Evolutionary conservation across 2,888 invertebrate genomes (phyloP).

Genomic region (Doris montereyensis): DNA sequence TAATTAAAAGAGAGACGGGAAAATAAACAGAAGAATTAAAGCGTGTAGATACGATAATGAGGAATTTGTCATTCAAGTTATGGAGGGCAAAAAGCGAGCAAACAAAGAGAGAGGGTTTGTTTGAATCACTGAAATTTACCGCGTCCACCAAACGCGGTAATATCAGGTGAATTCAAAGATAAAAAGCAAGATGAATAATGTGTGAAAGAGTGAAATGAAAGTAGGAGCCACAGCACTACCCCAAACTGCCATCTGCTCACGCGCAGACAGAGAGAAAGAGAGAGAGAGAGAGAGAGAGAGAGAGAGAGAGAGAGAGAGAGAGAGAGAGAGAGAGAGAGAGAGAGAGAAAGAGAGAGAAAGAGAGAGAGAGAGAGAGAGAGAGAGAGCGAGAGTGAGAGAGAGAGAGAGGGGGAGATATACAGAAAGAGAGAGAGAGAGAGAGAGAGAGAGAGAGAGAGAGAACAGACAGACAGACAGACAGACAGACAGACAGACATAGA

Average conservation of each 20-base stretch:
- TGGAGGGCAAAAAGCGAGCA: too few species aligned
- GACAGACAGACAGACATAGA: not conserved
- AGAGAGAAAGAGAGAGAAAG: not conserved
- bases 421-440: not conserved
- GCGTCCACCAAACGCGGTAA: too few species aligned
- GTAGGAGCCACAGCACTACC: too few species aligned
- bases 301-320: constrained; percentile 15
- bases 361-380: not conserved
- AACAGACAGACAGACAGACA: not conserved
- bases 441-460: not conserved
- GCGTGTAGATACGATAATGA: too few species aligned
- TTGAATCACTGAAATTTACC: too few species aligned
- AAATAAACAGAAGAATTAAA: too few species aligned
- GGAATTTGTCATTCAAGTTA: too few species aligned
- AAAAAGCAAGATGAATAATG: not conserved
- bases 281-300: not conserved
- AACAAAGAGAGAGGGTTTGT: too few species aligned
- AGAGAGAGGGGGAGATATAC: not conserved
- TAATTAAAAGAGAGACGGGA: too few species aligned
- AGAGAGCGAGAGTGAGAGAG: not conserved
- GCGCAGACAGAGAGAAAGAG: not conserved
- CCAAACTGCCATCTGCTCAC: too few species aligned
- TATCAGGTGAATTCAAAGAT: too few species aligned
- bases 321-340: constrained; percentile 9
- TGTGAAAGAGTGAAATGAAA: not conserved